Percentiles rank a stretch among this genome's conserved stretches.
Conservation (phyloP, 2,888 invertebrate genomes). For the Coenonympha glycerion region DNA sequence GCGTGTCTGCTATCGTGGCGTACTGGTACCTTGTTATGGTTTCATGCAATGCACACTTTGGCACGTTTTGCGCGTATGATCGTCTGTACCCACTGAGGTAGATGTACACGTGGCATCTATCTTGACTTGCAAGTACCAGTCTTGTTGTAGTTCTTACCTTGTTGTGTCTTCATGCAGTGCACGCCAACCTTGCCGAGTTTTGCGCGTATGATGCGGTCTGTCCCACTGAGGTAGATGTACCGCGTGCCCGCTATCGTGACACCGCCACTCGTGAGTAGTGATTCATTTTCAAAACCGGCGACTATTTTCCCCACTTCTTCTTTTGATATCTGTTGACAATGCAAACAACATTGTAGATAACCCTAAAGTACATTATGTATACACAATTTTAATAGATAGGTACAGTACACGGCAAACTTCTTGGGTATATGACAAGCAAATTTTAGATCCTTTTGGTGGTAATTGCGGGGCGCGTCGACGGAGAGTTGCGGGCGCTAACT, state of each 20-base stretch:
- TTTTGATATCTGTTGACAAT: conserved; percentile 84
- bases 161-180: conserved; percentile 97
- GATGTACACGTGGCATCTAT: conserved; percentile 95
- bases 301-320: conserved; percentile 93
- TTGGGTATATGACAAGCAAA: no score
- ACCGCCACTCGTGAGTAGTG: conserved; percentile 90
- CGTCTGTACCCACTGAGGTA: conserved; percentile 96
- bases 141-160: no score
- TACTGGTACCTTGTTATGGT: conserved; percentile 90
- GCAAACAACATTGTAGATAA: background rate
- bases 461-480: no score
- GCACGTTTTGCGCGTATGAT: conserved; percentile 95
- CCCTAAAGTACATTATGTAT: background rate
- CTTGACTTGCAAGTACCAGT: no score
- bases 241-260: conserved; percentile 93
- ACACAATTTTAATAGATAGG: no score
- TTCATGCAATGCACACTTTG: conserved; percentile 97
- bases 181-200: conserved; percentile 95
- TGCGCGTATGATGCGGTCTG: conserved; percentile 94
- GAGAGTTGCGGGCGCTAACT: no score
- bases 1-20: conserved; percentile 79
- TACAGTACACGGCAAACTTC: no score
- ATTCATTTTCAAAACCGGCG: conserved; percentile 92
- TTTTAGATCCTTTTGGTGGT: no score
- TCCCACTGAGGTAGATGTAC: conserved; percentile 96